phyloP scores from a whole-genome alignment of 2,113 vertebrate genomes.

The Plecturocebus donacophilus region DNA sequence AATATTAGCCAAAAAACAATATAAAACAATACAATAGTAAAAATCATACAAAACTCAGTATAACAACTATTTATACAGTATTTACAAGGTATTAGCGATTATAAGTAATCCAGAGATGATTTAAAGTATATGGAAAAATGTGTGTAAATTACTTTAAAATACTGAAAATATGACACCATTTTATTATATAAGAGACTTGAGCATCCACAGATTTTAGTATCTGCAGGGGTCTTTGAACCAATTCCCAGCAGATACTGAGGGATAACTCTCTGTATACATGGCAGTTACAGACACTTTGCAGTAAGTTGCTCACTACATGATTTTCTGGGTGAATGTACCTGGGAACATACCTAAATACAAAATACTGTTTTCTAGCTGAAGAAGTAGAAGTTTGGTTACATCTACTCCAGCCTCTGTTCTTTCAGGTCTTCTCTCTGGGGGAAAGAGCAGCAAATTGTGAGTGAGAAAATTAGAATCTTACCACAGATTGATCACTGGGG shows the following conservation, averaged over 20 bases:
- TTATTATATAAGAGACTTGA: background rate
- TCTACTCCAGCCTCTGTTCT: background rate
- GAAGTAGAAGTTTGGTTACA: background rate
- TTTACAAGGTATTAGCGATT: background rate
- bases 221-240: background rate
- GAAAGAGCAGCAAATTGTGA: background rate
- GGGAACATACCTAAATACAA: background rate
- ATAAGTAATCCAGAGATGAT: background rate
- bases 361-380: background rate
- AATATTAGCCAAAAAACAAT: background rate
- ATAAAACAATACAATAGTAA: background rate
- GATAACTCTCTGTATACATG: background rate
- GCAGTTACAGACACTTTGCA: background rate
- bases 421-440: background rate
- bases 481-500: background rate
- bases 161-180: background rate
- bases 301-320: background rate
- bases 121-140: background rate
- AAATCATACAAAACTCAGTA: background rate
- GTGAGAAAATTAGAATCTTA: background rate
- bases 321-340: background rate
- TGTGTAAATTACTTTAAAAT: background rate
- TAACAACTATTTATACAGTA: background rate
- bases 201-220: background rate
- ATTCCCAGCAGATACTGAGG: background rate